Evolutionary conservation across 2,113 vertebrate genomes (phyloP).

Genomic region (Martes martes): DNA sequence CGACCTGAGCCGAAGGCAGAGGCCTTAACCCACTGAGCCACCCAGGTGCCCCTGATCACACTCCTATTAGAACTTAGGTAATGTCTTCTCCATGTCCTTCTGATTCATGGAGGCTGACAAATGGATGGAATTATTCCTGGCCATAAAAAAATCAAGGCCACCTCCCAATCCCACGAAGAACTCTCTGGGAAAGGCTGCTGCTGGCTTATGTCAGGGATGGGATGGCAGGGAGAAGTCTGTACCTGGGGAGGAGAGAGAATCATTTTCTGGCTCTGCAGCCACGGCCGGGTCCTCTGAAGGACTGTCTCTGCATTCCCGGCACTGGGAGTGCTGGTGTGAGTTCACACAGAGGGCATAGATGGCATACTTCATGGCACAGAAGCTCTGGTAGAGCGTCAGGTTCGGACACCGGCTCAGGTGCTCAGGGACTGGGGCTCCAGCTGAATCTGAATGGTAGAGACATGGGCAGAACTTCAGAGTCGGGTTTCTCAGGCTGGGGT

Average conservation of each 20-base stretch:
- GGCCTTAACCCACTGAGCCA: no score
- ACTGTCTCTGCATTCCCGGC: constrained; percentile 77
- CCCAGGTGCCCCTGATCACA: no score
- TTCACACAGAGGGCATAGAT: constrained; percentile 94
- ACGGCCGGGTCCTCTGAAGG: constrained; percentile 48
- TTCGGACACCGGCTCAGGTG: constrained; percentile 83
- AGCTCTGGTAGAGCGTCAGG: constrained; percentile 89
- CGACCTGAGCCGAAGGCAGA: no score
- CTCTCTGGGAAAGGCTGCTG: neutral
- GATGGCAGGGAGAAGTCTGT: neutral
- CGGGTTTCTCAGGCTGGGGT: neutral
- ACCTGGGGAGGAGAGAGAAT: constrained; percentile 61
- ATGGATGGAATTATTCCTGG: neutral
- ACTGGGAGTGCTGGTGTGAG: constrained; percentile 82
- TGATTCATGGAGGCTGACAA: neutral
- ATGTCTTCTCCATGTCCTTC: neutral
- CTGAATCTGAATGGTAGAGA: constrained; percentile 49
- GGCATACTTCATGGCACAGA: constrained; percentile 97
- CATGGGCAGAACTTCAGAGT: neutral
- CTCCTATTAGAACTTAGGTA: neutral
- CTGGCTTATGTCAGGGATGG: neutral
- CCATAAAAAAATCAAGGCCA: neutral
- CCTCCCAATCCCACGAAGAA: neutral
- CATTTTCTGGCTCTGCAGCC: constrained; percentile 28
- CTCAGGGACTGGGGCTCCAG: neutral